Conservation (phyloP, 2,113 vertebrate genomes). For the Xyliphius kryptos region DNA sequence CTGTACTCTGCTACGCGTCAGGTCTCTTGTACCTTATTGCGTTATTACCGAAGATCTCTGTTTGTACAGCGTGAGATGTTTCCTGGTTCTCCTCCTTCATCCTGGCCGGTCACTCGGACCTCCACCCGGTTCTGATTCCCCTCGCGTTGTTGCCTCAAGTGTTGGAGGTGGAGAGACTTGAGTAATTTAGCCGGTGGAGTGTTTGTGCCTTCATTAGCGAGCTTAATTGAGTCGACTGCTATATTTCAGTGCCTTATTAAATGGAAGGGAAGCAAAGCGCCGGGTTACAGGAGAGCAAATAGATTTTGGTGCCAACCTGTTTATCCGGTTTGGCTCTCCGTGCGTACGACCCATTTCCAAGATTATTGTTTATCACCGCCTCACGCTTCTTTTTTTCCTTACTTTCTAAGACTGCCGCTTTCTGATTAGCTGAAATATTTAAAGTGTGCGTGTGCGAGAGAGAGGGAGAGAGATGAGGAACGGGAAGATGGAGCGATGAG, state of each 20-base stretch:
- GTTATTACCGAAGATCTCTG: no score
- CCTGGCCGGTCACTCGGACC: no score
- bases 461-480: background rate
- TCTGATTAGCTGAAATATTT: background rate
- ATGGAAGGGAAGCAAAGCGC: conserved; percentile 51
- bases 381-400: background rate
- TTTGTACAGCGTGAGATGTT: no score
- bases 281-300: conserved; percentile 56
- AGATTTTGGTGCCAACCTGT: conserved; percentile 55
- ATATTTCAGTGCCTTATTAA: conserved; percentile 63
- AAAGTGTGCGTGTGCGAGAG: background rate
- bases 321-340: conserved; percentile 49
- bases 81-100: no score
- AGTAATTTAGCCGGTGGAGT: background rate
- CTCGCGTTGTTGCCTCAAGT: no score
- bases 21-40: no score
- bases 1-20: no score
- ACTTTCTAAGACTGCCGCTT: background rate
- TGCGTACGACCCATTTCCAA: conserved; percentile 43
- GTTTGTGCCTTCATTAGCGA: conserved; percentile 56
- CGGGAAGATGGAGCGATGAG: no score
- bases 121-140: no score
- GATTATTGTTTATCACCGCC: conserved; percentile 26
- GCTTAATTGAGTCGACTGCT: conserved; percentile 52
- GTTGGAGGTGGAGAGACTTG: no score